A percentile compares a stretch with the other conserved stretches of the same genome.
Conservation (phyloP, 2,113 vertebrate species). For the Oncorhynchus tshawytscha region DNA sequence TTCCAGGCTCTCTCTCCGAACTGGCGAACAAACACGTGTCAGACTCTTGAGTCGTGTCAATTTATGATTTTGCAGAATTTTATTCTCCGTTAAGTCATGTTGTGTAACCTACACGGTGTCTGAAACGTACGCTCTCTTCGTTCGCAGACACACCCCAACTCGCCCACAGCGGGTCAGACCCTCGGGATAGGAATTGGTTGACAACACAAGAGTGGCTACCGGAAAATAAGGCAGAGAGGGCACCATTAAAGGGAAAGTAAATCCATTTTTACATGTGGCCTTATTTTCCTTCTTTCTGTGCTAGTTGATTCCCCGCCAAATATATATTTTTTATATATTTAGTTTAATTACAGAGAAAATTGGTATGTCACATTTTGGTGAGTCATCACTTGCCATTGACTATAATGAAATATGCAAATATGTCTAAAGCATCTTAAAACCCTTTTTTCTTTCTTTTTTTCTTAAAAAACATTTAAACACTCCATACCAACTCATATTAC, state of each 20-base stretch:
- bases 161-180: conserved; percentile 38
- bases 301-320: no score
- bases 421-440: no score
- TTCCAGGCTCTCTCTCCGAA: conserved; percentile 21
- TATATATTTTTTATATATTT: no score
- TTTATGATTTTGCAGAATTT: conserved; percentile 51
- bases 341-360: no score
- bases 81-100: conserved; percentile 42
- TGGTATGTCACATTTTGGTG: no score
- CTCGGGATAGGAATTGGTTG: conserved; percentile 41
- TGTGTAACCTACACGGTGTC: conserved; percentile 38
- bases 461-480: no score
- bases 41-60: conserved; percentile 25
- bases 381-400: no score
- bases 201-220: conserved; percentile 23
- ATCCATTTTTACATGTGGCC: no score
- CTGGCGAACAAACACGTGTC: conserved; percentile 32
- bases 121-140: conserved; percentile 8
- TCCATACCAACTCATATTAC: no score
- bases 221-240: conserved; percentile 19
- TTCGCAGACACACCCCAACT: conserved; percentile 65
- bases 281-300: no score
- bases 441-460: no score
- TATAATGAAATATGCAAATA: no score
- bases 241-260: conserved; percentile 33